These are phyloP conservation scores for Dugesia japonica DNA, from an alignment of 2,888 invertebrate genomes.

Conservation along the genomic window DNA sequence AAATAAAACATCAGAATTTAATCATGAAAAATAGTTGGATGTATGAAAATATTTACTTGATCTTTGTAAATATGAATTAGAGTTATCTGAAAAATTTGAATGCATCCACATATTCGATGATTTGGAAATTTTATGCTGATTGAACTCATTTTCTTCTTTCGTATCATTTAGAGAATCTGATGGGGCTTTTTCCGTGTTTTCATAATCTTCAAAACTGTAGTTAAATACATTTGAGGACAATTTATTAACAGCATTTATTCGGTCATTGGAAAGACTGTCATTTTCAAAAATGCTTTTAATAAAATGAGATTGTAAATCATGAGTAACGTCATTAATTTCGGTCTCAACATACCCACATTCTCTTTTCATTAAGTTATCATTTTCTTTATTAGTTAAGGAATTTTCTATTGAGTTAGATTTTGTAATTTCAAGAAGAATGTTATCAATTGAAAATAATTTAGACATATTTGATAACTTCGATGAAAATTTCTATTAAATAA, in stretches of 20 bases:
- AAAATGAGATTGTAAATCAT: not conserved
- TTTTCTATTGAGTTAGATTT: not conserved
- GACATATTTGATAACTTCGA: not conserved
- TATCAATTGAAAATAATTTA: conserved; percentile 20
- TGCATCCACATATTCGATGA: not conserved
- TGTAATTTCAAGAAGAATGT: not conserved
- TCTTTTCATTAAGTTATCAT: not conserved
- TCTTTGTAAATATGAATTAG: not conserved
- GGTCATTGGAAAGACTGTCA: not conserved
- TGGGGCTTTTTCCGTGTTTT: not conserved
- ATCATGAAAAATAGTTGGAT: too few species aligned
- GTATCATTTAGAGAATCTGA: not conserved
- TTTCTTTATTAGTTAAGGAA: not conserved
- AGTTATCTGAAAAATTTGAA: conserved; percentile 8
- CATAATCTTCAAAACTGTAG: conserved; percentile 11
- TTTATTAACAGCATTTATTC: not conserved
- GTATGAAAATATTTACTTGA: not conserved
- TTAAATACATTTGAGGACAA: not conserved
- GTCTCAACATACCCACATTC: not conserved
- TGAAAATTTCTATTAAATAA: not conserved
- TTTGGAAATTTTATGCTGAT: not conserved
- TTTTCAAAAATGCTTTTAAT: not conserved
- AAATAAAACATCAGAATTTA: too few species aligned
- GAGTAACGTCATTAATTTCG: not conserved
- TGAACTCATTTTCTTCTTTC: not conserved